Conservation (phyloP, 2,797 vertebrate genomes). For the Mastacembelus armatus region DNA sequence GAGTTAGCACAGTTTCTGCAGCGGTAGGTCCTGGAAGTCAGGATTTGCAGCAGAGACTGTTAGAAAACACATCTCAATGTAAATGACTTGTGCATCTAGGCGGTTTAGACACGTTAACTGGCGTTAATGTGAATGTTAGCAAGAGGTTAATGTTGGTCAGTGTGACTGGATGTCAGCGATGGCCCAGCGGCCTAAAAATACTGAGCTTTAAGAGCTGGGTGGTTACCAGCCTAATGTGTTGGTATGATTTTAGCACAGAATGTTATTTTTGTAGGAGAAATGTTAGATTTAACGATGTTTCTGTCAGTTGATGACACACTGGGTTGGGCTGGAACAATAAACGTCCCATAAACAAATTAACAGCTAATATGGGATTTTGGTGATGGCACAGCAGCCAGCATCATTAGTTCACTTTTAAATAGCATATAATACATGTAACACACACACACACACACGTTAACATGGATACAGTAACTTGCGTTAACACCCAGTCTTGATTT, state of each 20-base stretch:
- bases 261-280: background rate
- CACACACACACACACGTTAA: background rate
- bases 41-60: background rate
- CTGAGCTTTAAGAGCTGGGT: background rate
- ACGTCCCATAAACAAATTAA: slow-evolving; percentile 65
- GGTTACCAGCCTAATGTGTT: background rate
- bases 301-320: slow-evolving; percentile 60
- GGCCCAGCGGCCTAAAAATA: slow-evolving; percentile 69
- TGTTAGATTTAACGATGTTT: slow-evolving; percentile 41
- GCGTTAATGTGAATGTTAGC: slow-evolving; percentile 26
- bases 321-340: slow-evolving; percentile 70
- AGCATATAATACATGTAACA: background rate
- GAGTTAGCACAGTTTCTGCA: background rate
- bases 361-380: slow-evolving; percentile 27
- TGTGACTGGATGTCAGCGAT: slow-evolving; percentile 37
- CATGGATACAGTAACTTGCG: slow-evolving; percentile 23
- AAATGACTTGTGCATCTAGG: background rate
- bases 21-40: background rate
- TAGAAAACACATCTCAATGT: background rate
- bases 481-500: slow-evolving; percentile 60
- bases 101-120: slow-evolving; percentile 1
- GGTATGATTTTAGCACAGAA: no score
- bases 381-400: background rate
- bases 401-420: background rate
- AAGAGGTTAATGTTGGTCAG: slow-evolving; percentile 38